Conservation (phyloP, 2,888 invertebrate genomes). For the Bibio marci region DNA sequence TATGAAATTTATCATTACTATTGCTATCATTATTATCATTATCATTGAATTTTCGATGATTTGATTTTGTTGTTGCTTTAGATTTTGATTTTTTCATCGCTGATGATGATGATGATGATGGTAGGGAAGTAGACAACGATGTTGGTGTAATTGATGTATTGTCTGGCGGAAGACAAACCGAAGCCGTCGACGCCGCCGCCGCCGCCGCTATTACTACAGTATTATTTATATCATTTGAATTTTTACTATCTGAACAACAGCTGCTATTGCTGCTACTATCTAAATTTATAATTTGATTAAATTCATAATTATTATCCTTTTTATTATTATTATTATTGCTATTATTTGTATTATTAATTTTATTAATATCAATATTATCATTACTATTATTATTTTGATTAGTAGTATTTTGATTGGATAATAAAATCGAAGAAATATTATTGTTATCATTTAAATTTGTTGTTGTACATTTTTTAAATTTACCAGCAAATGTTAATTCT, state of each 20-base stretch:
- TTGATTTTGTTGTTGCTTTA: no score
- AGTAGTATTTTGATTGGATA: no score
- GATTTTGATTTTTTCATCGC: no score
- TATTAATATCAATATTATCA: constrained; percentile 2
- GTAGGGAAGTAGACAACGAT: not conserved
- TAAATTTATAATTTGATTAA: no score
- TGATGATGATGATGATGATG: no score
- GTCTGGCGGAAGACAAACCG: not conserved
- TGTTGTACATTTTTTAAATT: constrained; percentile 17
- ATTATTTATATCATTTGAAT: not conserved
- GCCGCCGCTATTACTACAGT: not conserved
- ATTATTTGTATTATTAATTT: no score
- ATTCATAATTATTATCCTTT: no score
- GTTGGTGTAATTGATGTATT: not conserved
- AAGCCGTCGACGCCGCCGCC: not conserved
- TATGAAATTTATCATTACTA: not conserved
- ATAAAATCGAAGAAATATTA: no score
- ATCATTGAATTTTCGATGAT: no score
- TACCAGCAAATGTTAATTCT: constrained; percentile 25
- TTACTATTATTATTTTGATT: constrained; percentile 4
- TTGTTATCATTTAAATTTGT: no score
- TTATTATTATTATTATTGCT: no score
- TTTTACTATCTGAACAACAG: no score
- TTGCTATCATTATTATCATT: not conserved
- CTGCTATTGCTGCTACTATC: not conserved